Percentiles rank a stretch among this genome's conserved stretches.
Conservation (phyloP, 1,140 invertebrate species). For the Euschistus heros region DNA sequence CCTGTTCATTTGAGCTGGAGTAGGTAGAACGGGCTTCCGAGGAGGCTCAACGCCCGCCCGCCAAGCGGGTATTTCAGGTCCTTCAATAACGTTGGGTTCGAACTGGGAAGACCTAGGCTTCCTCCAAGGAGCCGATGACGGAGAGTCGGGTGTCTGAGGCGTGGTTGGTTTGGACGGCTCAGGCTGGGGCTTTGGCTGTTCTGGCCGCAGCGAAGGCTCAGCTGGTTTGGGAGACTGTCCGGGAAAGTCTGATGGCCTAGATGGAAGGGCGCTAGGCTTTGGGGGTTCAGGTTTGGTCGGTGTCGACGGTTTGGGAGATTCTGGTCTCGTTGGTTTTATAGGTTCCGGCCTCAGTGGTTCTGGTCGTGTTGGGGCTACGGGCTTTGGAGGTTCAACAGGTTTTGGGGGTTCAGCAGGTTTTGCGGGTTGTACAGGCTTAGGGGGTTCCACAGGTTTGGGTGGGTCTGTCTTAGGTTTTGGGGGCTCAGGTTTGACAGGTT, state of each 20-base stretch:
- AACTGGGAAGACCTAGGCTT: conserved; percentile 4
- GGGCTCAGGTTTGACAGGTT: conserved; percentile 1
- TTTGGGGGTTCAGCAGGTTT: conserved; percentile 9
- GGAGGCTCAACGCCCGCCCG: not conserved
- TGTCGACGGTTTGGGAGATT: not conserved
- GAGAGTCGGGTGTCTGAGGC: not conserved
- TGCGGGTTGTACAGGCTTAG: conserved; percentile 4
- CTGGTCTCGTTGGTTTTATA: not conserved
- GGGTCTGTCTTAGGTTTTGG: conserved; percentile 19
- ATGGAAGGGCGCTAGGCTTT: not conserved
- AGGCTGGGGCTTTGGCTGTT: not conserved
- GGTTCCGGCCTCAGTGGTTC: not conserved
- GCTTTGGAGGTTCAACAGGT: conserved; percentile 15
- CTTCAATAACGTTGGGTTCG: conserved; percentile 6
- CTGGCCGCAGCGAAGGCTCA: not conserved
- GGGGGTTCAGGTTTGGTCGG: not conserved
- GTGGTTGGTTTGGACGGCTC: not conserved
- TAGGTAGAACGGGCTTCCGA: not conserved
- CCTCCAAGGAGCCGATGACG: conserved; percentile 1
- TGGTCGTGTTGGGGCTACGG: not conserved
- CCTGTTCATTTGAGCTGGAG: not conserved
- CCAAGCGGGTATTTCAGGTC: conserved; percentile 1
- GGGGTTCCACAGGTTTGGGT: not conserved
- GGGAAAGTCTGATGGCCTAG: not conserved
- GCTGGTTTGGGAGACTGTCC: not conserved